Percentiles rank a stretch among this genome's conserved stretches.
Evolutionary conservation across 2,797 vertebrate species (phyloP).

Genomic region (Champsocephalus gunnari): DNA sequence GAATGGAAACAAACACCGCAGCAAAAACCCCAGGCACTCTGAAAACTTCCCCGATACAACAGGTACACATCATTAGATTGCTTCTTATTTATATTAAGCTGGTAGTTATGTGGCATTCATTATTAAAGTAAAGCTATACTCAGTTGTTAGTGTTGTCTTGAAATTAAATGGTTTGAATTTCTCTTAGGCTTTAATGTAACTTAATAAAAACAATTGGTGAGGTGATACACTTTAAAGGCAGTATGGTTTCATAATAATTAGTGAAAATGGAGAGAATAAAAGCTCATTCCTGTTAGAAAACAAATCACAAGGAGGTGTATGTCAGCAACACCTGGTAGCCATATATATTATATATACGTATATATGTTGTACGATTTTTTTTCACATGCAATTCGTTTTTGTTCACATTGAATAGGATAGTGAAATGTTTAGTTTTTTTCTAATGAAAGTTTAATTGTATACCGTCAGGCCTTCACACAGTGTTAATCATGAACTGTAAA

Average conservation of each 20-base stretch:
- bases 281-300: not conserved
- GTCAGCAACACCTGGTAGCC: not conserved
- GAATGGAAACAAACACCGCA: constrained; percentile 83
- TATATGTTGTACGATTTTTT: not conserved
- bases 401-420: not conserved
- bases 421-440: not conserved
- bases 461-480: not conserved
- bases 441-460: not conserved
- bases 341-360: too few species aligned
- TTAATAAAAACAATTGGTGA: not conserved
- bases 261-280: not conserved
- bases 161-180: constrained; percentile 1
- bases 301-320: constrained; percentile 8
- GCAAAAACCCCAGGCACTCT: constrained; percentile 90
- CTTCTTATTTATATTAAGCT: constrained; percentile 1
- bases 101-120: not conserved
- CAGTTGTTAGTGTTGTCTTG: not conserved
- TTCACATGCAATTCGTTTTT: not conserved
- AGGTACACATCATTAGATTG: constrained; percentile 70
- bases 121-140: not conserved
- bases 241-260: constrained; percentile 2
- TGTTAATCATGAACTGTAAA: not conserved
- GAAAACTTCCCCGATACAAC: constrained; percentile 79
- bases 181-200: not conserved
- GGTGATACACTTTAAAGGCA: not conserved